phyloP scores from a whole-genome alignment of 2,888 invertebrate species.

The Aspidiotus destructor region DNA sequence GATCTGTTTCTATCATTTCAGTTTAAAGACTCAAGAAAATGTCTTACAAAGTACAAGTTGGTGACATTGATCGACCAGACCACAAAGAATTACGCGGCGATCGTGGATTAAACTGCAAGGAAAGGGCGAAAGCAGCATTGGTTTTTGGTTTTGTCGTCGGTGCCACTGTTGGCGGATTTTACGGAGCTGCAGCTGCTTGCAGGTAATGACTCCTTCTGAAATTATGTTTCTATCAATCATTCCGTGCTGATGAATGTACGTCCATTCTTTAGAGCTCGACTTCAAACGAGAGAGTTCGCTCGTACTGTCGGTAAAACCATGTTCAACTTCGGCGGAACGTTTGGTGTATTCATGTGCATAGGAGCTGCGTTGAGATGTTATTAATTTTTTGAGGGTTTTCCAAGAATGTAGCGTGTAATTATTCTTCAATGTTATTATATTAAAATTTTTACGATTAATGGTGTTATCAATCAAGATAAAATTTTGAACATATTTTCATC shows the following conservation, averaged over 20 bases:
- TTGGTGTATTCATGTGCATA: slow-evolving; percentile 95
- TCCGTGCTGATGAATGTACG: neutral
- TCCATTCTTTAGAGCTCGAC: slow-evolving; percentile 60
- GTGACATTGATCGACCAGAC: too few relatives aligned
- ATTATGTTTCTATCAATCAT: neutral
- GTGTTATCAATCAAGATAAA: too few relatives aligned
- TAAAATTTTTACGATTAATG: too few relatives aligned
- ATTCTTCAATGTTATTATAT: too few relatives aligned
- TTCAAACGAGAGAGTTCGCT: slow-evolving; percentile 82
- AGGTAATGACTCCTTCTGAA: neutral
- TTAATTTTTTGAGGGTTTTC: too few relatives aligned
- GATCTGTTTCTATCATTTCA: too few relatives aligned
- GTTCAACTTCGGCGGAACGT: slow-evolving; percentile 94
- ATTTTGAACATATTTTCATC: too few relatives aligned
- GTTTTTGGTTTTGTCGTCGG: neutral
- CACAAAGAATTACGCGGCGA: too few relatives aligned
- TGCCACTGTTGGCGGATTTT: slow-evolving; percentile 4
- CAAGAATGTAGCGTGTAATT: too few relatives aligned
- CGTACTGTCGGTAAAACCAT: slow-evolving; percentile 92
- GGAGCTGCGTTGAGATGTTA: slow-evolving; percentile 74
- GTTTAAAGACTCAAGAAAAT: too few relatives aligned
- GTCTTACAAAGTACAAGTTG: too few relatives aligned
- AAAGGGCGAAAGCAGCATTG: slow-evolving; percentile 1
- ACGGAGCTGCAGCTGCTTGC: neutral
- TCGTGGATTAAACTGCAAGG: neutral